Base-by-base conservation (phyloP, 2,113 vertebrate species). In the Calyptommatus sinebrachiatus region DNA sequence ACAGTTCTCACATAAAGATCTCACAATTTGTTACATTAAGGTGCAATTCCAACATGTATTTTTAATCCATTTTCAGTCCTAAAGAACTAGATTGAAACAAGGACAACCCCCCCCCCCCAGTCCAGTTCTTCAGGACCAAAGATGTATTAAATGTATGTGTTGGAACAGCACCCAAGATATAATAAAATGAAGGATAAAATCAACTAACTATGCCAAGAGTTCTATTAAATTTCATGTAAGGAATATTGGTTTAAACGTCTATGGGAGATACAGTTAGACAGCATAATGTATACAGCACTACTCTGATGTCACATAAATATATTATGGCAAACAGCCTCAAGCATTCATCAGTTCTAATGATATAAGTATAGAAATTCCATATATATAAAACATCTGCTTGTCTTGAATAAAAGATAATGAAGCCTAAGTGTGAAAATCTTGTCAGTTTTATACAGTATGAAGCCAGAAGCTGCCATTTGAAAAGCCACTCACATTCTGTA, bases 261-360 rank as follows among this genome's bases (percentile, higher is more conserved):
- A 35, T 24, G 3, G 65, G 69, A 78, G 66, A 41, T 46, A 14
- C n/a, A 67, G 8, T 60, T 77, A 22, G 12, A 14, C 10, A 53
- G 35, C 67, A 46, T 53, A 65, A 68, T 48, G n/a, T n/a, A 35
- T 53, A 11, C 21, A 26, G 65, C 65, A 77, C 28, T 65, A 67
- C 60, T 77, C 28, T 28, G 46, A 63, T 66, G 65, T 68, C 46
- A 53, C 46, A 77, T 77, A 77, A 77, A 77, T 77, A 77, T 77
- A 68, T 53, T 48, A 77, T 68, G 11, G 63, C 45, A 77, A 77
- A 77, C 63, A 26, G 76, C 76, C 65, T 28, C 16, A 12, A 35
- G 65, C 65, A 67, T 28, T 31, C 76, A 68, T 65, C 65, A 53
- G 31, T 67, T 77, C 65, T 77, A 29, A 48, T 57, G 53, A 57